Evolutionary conservation across 2,113 vertebrate genomes (phyloP).

Genomic region (Protomyctophum bolini): DNA sequence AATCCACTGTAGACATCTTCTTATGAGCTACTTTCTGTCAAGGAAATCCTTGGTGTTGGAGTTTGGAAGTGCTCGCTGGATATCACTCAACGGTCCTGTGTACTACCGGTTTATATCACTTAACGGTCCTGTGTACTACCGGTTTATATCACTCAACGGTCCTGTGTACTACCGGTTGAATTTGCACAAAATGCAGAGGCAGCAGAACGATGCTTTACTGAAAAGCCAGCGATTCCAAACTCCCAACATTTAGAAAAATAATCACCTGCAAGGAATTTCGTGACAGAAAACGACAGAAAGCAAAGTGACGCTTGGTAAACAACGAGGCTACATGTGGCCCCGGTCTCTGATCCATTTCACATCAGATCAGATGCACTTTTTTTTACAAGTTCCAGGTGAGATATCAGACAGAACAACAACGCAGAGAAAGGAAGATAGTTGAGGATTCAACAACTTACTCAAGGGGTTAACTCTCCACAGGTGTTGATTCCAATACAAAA

Average conservation of each 20-base stretch:
- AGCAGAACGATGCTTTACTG: no score
- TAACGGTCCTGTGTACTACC: not conserved
- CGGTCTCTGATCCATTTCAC: not conserved
- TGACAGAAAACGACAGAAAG: not conserved
- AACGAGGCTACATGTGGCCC: no score
- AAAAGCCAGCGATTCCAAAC: no score
- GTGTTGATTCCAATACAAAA: constrained; percentile 37
- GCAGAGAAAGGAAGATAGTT: not conserved
- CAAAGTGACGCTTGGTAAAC: no score
- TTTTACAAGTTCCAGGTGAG: not conserved
- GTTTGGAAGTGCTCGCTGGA: no score
- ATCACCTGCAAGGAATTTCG: no score
- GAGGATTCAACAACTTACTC: constrained; percentile 29
- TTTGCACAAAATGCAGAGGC: not conserved
- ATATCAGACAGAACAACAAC: not conserved
- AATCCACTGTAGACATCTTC: no score
- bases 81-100: not conserved
- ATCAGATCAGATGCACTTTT: not conserved
- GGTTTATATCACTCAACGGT: not conserved
- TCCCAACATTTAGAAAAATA: no score
- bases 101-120: not conserved
- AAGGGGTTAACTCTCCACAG: constrained; percentile 33
- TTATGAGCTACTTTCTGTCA: no score
- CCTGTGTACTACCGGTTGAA: not conserved
- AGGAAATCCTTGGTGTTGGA: no score